Conservation (phyloP, 2,888 invertebrate genomes). For the Drosophila sordidapex region DNA sequence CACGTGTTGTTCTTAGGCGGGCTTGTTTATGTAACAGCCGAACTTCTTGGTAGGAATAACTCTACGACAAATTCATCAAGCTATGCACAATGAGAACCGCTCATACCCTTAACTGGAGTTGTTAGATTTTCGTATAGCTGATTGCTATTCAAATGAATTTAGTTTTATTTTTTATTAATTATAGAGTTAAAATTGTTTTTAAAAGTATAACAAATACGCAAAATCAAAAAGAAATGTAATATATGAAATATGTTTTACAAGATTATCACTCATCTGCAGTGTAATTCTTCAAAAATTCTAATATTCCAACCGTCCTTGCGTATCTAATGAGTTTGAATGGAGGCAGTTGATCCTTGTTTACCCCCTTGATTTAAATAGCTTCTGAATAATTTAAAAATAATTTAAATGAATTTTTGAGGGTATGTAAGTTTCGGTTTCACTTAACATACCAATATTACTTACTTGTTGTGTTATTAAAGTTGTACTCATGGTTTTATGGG, state of each 20-base stretch:
- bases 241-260: no score
- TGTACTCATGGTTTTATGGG: conserved; percentile 74
- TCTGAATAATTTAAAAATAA: background rate
- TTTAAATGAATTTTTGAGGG: background rate
- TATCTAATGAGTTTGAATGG: background rate
- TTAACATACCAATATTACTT: background rate
- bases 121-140: background rate
- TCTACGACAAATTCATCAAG: conserved; percentile 72
- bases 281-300: no score
- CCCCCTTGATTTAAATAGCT: background rate
- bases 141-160: background rate
- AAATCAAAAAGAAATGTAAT: background rate
- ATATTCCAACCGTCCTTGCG: no score
- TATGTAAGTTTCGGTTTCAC: background rate
- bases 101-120: conserved; percentile 5
- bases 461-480: conserved; percentile 65
- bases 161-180: rapidly evolving
- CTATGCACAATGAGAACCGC: conserved; percentile 27
- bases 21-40: conserved; percentile 71
- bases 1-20: conserved; percentile 67
- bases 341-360: background rate
- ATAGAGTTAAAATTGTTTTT: background rate
- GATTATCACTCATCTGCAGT: no score
- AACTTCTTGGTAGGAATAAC: conserved; percentile 74
- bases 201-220: background rate